phyloP scores from a whole-genome alignment of 2,888 invertebrate species.

The Callyntrura guangdongensis region DNA sequence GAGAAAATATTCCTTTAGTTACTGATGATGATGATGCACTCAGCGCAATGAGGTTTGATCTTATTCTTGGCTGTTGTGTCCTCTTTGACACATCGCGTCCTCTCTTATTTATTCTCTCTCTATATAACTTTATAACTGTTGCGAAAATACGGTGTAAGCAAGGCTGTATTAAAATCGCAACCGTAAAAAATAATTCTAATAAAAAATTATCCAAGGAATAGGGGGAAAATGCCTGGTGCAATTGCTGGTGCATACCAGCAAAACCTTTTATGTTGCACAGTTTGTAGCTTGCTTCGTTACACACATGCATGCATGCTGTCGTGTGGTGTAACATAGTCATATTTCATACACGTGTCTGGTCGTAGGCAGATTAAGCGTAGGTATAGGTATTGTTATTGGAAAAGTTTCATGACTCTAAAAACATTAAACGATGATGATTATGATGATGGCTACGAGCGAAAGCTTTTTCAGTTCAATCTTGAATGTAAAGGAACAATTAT shows the following conservation, averaged over 20 bases:
- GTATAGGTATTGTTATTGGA: constrained; percentile 14
- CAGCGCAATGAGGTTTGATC: neutral
- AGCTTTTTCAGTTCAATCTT: too few species aligned
- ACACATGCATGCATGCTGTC: neutral
- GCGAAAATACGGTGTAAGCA: neutral
- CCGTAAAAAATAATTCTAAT: neutral
- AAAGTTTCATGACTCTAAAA: neutral
- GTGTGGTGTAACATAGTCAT: neutral
- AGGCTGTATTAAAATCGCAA: too few species aligned
- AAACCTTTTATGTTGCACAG: neutral
- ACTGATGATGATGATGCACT: neutral
- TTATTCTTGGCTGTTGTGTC: neutral
- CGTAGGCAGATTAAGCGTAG: neutral
- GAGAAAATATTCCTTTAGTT: constrained; percentile 37
- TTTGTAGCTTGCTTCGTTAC: neutral
- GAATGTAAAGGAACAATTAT: too few species aligned
- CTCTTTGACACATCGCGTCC: too few species aligned
- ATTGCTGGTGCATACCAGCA: neutral
- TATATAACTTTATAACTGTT: neutral
- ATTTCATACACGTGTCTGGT: constrained; percentile 20
- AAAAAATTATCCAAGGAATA: neutral
- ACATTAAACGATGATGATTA: neutral
- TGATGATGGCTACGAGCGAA: too few species aligned
- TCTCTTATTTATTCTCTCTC: neutral
- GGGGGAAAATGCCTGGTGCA: neutral